Base-by-base conservation (phyloP, 1,140 invertebrate species). In the Drosophila chauvacae region DNA sequence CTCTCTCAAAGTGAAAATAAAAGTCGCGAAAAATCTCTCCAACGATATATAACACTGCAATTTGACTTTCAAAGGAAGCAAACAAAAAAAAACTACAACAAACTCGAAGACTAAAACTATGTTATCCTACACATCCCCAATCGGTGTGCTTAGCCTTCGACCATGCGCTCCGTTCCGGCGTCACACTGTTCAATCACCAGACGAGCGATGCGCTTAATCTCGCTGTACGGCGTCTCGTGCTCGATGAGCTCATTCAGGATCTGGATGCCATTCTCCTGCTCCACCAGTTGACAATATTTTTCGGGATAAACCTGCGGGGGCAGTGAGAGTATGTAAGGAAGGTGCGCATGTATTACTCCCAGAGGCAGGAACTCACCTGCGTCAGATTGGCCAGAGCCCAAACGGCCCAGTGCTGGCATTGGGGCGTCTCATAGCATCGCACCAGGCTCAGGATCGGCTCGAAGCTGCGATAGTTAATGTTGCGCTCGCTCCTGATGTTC, bases 321-420 rank as follows among this genome's bases (percentile, higher is more conserved):
- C 18, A 7, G 14, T 28, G 6, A 7, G 3, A 13, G 3, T 26
- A 11, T 3, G n/a, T 14, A 28, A 18, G n/a, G 16, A 48, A 0
- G 9, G 4, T 7, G 11, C 9, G 11, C 9, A 30, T 11, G 6
- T n/a, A 28, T 18, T 20, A 30, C 20, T 37, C 10, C 4, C 9
- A 2, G 16, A 5, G 7, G 26, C 7, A n/a, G 23, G 1, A 10
- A 56, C 86, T 83, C 28, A 99, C 97, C 81, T 95, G 95, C 14
- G 98, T 99, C 20, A 99, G 94, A 94, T 99, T 99, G 35, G 98
- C 98, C 42, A 99, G 94, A 7, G 98, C 98, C 98, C 98, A 99
- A n/a, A 97, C 96, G 4, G 98, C 97, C 98, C 98, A 99, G 90
- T 98, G 95, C 91, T 98, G 97, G 92, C 97, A 98, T 91, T 97